Evolutionary conservation across 2,113 vertebrate genomes (phyloP), one percentile per base, ranked within the genome.

Genomic region (Campylorhamphus procurvoides): DNA sequence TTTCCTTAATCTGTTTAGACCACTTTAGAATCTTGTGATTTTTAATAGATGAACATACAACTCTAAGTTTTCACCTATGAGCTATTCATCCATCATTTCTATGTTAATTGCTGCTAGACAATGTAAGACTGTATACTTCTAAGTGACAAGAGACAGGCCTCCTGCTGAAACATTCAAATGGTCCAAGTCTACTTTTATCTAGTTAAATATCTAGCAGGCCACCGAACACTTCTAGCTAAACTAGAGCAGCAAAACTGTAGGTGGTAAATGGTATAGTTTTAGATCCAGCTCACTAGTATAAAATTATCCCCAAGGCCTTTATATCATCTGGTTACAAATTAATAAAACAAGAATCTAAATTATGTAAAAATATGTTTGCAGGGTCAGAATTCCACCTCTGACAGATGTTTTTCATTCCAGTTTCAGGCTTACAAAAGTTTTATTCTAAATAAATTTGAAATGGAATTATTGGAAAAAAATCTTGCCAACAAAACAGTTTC

Each of bases 31-130:
- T 59, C 44, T 75, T 49, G 83, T 79, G 64, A 47, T 82, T 78
- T 59, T 85, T 73, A 94, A 93, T 58, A 64, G 68, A 94, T 35
- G 27, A 84, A 55, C 16, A 78, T 33, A 76, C 49, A 87, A 12
- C 75, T 87, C 7, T 46, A 77, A 49, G 46, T 53, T 97, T 97
- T 95, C 96, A 92, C 89, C 89, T 92, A 75, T 1, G 3, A 97
- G 91, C n/a, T 59, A 69, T 87, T 94, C 87, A 94, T 96, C 93
- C 92, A 96, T 97, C 96, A 91, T 39, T 97, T 96, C 87, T 90
- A 77, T 46, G 50, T 94, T 97, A 98, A 97, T 96, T 97, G 91
- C 87, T 94, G 47, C 67, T 94, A 95, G 71, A 84, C 89, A 93
- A 29, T 84, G 40, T 72, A 84, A 95, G 47, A 69, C 50, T 49